phyloP scores from a whole-genome alignment of 2,797 vertebrate species.

The Sebastes nivosus region DNA sequence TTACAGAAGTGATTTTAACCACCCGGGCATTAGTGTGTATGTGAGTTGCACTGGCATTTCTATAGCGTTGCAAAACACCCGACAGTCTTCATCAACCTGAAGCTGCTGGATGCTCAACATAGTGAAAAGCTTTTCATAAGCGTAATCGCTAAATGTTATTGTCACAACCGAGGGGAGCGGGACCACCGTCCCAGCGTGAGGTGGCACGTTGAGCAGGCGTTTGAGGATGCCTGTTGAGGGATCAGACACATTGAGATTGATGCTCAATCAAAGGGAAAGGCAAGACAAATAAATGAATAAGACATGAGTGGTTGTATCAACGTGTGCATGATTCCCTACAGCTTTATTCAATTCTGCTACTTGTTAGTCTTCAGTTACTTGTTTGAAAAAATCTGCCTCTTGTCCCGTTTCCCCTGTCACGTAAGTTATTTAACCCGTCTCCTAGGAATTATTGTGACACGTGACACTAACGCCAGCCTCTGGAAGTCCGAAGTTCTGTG shows the following conservation, averaged over 20 bases:
- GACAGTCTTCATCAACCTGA: slow-evolving; percentile 26
- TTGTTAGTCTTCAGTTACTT: not conserved
- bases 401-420: too few relatives aligned
- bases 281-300: not conserved
- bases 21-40: not conserved
- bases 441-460: too few relatives aligned
- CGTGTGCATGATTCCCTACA: not conserved
- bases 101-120: slow-evolving; percentile 1
- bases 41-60: slow-evolving; percentile 13
- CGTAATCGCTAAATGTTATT: slow-evolving; percentile 1
- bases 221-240: not conserved
- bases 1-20: slow-evolving; percentile 41
- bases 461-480: too few relatives aligned
- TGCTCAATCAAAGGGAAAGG: not conserved
- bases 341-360: not conserved
- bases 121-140: slow-evolving; percentile 8
- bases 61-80: slow-evolving; percentile 4
- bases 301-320: not conserved
- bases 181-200: not conserved
- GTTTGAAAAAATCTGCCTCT: too few relatives aligned
- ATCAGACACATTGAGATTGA: not conserved
- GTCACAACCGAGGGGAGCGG: not conserved
- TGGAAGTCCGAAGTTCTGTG: too few relatives aligned
- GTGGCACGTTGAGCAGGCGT: not conserved
- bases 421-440: too few relatives aligned